Evolutionary conservation across 1,140 invertebrate genomes (phyloP).

Genomic region (Drosophila melanica): DNA sequence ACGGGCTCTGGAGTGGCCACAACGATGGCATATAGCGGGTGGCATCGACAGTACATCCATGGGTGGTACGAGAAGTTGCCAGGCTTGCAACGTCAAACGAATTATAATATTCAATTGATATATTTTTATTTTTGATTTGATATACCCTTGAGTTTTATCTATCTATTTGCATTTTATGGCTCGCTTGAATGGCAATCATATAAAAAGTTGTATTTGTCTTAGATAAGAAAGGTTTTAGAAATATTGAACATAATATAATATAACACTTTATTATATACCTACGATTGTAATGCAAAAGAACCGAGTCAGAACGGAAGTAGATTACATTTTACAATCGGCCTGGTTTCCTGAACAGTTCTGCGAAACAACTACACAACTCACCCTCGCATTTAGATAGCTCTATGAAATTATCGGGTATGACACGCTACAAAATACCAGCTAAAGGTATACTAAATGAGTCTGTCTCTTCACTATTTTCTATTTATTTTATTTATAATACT

Average conservation of each 20-base stretch:
- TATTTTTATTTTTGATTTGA: neutral
- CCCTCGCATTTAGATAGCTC: slow-evolving; percentile 30
- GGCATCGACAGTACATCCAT: slow-evolving; percentile 23
- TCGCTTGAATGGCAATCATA: neutral
- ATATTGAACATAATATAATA: neutral
- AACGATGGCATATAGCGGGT: slow-evolving; percentile 51
- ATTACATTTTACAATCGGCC: neutral
- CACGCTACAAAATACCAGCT: neutral
- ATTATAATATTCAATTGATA: neutral
- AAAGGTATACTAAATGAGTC: too few relatives aligned
- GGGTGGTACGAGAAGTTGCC: slow-evolving; percentile 42
- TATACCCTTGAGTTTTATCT: slow-evolving; percentile 6
- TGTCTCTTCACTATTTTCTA: too few relatives aligned
- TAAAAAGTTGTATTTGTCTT: slow-evolving; percentile 10
- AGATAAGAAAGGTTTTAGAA: slow-evolving; percentile 20
- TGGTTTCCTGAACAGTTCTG: neutral
- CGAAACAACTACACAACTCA: neutral
- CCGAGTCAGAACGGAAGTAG: neutral
- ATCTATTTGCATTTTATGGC: slow-evolving; percentile 5
- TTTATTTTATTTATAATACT: too few relatives aligned
- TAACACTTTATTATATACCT: neutral
- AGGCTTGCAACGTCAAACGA: neutral
- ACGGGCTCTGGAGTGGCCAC: slow-evolving; percentile 35
- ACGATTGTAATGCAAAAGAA: slow-evolving; percentile 4
- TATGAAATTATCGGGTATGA: slow-evolving; percentile 20